phyloP scores from a whole-genome alignment of 2,888 invertebrate genomes.

The Caenorhabditis sp. region DNA sequence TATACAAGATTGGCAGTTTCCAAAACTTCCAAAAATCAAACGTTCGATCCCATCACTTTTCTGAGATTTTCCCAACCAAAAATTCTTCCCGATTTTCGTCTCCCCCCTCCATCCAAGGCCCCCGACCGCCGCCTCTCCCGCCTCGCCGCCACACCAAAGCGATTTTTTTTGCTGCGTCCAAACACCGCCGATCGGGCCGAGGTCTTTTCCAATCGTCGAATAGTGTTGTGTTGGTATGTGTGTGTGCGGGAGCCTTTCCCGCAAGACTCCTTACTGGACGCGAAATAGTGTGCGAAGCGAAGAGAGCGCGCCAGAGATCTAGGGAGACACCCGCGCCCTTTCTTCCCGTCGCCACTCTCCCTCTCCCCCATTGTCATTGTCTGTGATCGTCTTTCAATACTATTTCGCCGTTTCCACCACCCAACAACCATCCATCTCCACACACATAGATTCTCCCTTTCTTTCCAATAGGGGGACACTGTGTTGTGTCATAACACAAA shows the following conservation, averaged over 20 bases:
- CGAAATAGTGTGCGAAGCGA: conserved; percentile 1
- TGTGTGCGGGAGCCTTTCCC: conserved; percentile 49
- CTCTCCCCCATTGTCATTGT: conserved; percentile 32
- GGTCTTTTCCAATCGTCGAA: conserved; percentile 19
- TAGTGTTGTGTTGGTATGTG: conserved; percentile 9
- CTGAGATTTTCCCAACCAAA: too few species aligned
- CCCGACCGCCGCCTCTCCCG: not conserved
- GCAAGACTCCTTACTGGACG: conserved; percentile 24
- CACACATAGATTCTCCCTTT: conserved; percentile 11
- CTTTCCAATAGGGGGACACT: not conserved
- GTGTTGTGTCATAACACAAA: conserved; percentile 62
- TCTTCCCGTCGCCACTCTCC: conserved; percentile 39
- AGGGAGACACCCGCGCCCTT: conserved; percentile 55
- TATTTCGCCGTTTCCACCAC: conserved; percentile 9
- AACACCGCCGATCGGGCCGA: conserved; percentile 2
- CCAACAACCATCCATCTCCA: too few species aligned
- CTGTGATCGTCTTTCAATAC: conserved; percentile 21
- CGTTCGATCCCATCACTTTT: too few species aligned
- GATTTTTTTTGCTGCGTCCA: conserved; percentile 1
- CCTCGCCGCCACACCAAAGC: conserved; percentile 23
- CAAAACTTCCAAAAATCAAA: too few species aligned
- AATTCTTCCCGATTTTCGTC: not conserved
- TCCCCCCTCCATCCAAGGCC: not conserved
- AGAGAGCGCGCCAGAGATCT: conserved; percentile 19
- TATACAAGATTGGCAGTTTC: too few species aligned